phyloP scores from a whole-genome alignment of 2,113 vertebrate genomes.

The Corvus hawaiiensis region DNA sequence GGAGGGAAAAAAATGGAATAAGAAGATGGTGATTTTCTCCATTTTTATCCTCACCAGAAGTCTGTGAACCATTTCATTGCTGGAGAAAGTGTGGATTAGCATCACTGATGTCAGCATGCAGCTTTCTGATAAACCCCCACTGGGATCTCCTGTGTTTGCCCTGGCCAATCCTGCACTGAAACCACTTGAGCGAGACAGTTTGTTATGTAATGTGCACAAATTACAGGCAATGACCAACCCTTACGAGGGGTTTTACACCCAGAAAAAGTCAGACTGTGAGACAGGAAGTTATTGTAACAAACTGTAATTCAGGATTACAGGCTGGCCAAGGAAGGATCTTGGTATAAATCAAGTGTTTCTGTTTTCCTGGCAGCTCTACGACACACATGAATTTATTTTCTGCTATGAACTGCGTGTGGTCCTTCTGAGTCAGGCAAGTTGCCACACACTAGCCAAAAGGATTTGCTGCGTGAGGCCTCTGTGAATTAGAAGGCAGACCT shows the following conservation, averaged over 20 bases:
- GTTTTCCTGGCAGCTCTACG: neutral
- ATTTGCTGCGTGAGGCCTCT: neutral
- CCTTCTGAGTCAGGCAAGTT: neutral
- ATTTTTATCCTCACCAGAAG: neutral
- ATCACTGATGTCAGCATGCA: neutral
- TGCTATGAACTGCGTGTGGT: neutral
- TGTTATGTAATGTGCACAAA: neutral
- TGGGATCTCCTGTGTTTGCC: neutral
- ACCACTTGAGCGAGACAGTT: neutral
- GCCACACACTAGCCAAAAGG: neutral
- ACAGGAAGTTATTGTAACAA: neutral
- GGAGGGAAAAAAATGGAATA: neutral
- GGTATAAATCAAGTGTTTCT: neutral
- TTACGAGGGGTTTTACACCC: neutral
- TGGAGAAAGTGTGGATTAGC: neutral
- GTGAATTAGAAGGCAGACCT: neutral
- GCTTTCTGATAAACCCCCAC: neutral
- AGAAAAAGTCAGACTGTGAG: neutral
- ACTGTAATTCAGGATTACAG: neutral
- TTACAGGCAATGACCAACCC: neutral
- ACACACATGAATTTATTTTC: neutral
- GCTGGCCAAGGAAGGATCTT: neutral
- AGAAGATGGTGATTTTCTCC: neutral
- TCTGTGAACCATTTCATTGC: neutral
- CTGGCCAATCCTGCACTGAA: neutral